These are phyloP conservation scores for Meloidogyne chitwoodi DNA, from an alignment of 1,140 invertebrate species.

Conservation along the genomic window DNA sequence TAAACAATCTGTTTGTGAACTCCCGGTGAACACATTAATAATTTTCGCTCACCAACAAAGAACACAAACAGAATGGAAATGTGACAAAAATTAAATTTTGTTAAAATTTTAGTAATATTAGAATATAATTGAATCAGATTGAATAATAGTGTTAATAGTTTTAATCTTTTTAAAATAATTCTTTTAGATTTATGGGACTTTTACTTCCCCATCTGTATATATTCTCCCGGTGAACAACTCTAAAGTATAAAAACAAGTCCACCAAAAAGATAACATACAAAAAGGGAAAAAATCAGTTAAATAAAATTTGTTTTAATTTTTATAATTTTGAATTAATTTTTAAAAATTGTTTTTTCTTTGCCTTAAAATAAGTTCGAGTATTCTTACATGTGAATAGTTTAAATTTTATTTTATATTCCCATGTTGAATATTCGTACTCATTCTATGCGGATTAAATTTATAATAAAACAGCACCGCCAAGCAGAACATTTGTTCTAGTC, in stretches of 20 bases:
- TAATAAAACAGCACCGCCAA: neutral
- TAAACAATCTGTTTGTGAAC: neutral
- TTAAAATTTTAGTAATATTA: no score
- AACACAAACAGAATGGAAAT: neutral
- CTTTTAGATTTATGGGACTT: neutral
- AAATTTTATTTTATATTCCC: neutral
- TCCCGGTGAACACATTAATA: neutral
- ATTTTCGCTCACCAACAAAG: neutral
- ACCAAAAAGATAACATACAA: neutral
- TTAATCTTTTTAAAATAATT: no score
- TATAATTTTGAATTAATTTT: neutral
- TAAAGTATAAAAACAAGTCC: neutral
- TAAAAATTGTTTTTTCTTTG: neutral
- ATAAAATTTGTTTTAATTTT: no score
- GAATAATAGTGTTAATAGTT: no score
- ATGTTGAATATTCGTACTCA: neutral
- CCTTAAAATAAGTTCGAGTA: neutral
- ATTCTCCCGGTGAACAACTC: neutral
- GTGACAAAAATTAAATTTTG: neutral
- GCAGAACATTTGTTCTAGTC: neutral
- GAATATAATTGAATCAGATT: no score
- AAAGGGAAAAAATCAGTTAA: neutral
- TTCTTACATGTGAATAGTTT: neutral
- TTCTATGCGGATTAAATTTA: neutral
- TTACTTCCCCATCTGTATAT: neutral